These are phyloP conservation scores for Ischnura elegans DNA, from an alignment of 2,888 invertebrate genomes.

Conservation along the genomic window DNA sequence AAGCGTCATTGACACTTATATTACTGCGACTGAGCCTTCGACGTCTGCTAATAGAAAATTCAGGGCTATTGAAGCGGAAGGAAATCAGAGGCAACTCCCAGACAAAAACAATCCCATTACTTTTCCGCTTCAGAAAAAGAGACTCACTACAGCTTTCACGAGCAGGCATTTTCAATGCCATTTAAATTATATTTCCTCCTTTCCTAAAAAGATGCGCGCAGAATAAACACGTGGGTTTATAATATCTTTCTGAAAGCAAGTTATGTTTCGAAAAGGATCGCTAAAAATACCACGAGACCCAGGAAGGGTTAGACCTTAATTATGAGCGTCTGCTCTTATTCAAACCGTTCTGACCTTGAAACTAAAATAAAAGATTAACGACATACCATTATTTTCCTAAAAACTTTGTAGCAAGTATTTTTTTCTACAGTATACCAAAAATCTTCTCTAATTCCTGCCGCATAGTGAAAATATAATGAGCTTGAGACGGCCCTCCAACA, in stretches of 20 bases:
- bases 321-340: background rate
- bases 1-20: background rate
- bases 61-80: constrained; percentile 7
- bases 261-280: background rate
- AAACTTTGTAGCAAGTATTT: no score
- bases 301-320: background rate
- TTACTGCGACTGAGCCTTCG: background rate
- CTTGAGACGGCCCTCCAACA: no score
- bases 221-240: background rate
- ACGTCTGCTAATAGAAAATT: background rate
- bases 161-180: background rate
- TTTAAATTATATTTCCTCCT: background rate
- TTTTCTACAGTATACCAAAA: no score
- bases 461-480: no score
- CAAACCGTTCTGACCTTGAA: background rate
- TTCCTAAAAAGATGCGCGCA: background rate
- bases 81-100: background rate
- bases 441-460: no score
- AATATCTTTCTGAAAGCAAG: background rate
- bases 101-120: background rate
- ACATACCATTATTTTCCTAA: no score
- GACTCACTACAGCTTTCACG: background rate
- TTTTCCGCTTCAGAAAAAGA: background rate
- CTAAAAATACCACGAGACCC: background rate
- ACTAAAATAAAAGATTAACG: no score